Evolutionary conservation across 2,113 vertebrate species (phyloP), one percentile per base, ranked within the genome.

Genomic region (Mugil cephalus): DNA sequence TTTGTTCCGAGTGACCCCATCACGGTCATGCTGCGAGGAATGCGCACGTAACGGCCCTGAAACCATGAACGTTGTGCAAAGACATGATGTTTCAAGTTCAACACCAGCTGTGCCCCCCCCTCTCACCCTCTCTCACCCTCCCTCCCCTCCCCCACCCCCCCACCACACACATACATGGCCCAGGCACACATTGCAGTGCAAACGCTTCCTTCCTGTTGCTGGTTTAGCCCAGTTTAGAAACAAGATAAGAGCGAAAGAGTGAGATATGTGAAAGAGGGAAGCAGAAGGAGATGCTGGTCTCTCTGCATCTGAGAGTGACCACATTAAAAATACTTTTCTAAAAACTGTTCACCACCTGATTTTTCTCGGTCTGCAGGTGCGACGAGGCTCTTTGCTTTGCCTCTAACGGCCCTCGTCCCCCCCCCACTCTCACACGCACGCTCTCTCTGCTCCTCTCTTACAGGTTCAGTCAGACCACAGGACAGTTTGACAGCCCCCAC

Each of bases 171-270:
- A 43, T 46, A 42, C 61, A 74, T 24, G 62, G 18, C 72, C 1
- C 62, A 66, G 56, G 45, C 58, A 72, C 78, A 86, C 80, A 77
- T 64, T 86, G 72, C 83, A 78, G 67, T 47, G 50, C 80, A 87
- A 82, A 83, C 59, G 63, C 85, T 94, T 93, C 92, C 92, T 94
- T 94, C 92, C 93, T 93, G 92, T 93, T 90, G 64, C 88, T 82
- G 74, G 68, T 89, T 90, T 82, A 76, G 86, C 86, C 87, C 84
- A 74, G 79, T 91, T 91, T 51, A 85, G 81, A 83, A 75, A 59
- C 59, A 18, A 85, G 92, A 93, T 92, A 93, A 93, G 91, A 81
- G 77, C 79, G 58, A 47, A 86, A 77, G 62, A 75, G 56, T 40
- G 36, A 82, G 69, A 83, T 48, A 8, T 60, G 40, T 40, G 14